These are phyloP conservation scores for Acronicta leporina DNA, from an alignment of 2,888 invertebrate genomes.

Conservation along the genomic window DNA sequence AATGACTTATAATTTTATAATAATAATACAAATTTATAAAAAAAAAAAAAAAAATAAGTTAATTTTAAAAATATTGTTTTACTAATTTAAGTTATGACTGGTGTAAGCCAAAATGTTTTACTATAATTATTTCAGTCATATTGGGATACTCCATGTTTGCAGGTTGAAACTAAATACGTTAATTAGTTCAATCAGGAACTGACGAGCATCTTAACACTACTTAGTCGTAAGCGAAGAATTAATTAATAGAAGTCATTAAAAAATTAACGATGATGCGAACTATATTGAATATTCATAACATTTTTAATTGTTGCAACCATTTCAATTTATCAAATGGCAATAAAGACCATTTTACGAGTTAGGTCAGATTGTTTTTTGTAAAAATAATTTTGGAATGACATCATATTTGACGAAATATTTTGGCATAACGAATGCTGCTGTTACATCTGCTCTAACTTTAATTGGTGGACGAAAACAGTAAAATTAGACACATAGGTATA, in stretches of 20 bases:
- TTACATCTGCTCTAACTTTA: not conserved
- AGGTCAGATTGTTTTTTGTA: slow-evolving; percentile 8
- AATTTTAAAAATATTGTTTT: no score
- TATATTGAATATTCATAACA: slow-evolving; percentile 43
- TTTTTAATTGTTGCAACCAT: slow-evolving; percentile 33
- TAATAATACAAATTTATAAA: no score
- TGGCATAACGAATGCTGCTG: slow-evolving; percentile 4
- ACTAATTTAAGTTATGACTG: no score
- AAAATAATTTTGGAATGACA: slow-evolving; percentile 21
- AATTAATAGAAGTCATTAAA: slow-evolving; percentile 38
- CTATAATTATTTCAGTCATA: no score
- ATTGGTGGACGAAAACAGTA: not conserved
- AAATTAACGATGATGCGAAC: slow-evolving; percentile 33
- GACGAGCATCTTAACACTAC: slow-evolving; percentile 3
- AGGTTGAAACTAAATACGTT: not conserved
- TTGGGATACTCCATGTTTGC: no score
- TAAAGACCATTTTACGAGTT: slow-evolving; percentile 39
- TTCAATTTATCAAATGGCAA: slow-evolving; percentile 36
- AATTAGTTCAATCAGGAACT: slow-evolving; percentile 47
- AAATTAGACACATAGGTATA: no score
- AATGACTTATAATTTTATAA: no score
- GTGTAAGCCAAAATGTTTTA: no score
- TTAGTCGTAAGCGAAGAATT: slow-evolving; percentile 22
- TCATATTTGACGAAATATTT: slow-evolving; percentile 22
- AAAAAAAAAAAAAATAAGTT: no score